phyloP scores from a whole-genome alignment of 2,888 invertebrate species.

The Rhopalosiphum nymphaeae region DNA sequence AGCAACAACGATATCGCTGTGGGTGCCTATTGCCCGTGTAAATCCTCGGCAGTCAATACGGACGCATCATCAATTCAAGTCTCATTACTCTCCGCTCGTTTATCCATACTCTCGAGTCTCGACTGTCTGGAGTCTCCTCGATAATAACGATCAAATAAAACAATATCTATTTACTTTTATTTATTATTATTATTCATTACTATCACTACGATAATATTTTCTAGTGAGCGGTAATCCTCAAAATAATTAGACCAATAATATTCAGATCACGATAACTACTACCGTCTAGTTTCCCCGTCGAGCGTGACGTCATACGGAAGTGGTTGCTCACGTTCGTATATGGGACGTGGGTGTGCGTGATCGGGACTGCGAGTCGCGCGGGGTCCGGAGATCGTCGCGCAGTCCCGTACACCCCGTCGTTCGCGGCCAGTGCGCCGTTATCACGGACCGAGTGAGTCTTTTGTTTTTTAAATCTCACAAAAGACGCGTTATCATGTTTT shows the following conservation, averaged over 20 bases:
- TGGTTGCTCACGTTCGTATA: neutral
- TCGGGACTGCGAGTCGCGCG: neutral
- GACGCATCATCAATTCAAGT: neutral
- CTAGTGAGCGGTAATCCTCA: constrained; percentile 24
- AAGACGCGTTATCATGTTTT: constrained; percentile 53
- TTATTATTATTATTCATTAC: neutral
- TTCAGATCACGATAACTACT: constrained; percentile 42
- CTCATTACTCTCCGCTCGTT: neutral
- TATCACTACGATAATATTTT: neutral
- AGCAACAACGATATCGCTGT: neutral
- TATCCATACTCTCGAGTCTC: no score
- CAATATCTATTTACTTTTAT: neutral
- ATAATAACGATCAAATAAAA: no score
- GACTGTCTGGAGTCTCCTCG: no score
- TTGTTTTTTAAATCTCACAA: constrained; percentile 57
- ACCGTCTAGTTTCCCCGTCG: neutral
- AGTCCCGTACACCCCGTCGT: neutral
- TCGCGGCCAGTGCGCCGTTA: constrained; percentile 13
- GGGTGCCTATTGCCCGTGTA: neutral
- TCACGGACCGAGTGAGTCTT: constrained; percentile 37
- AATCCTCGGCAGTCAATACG: neutral
- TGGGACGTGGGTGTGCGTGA: neutral
- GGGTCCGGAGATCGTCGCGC: neutral
- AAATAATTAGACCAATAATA: neutral
- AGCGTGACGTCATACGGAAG: constrained; percentile 59